Evolutionary conservation across 2,113 vertebrate species (phyloP).

Genomic region (Coptodon bakossiorum): DNA sequence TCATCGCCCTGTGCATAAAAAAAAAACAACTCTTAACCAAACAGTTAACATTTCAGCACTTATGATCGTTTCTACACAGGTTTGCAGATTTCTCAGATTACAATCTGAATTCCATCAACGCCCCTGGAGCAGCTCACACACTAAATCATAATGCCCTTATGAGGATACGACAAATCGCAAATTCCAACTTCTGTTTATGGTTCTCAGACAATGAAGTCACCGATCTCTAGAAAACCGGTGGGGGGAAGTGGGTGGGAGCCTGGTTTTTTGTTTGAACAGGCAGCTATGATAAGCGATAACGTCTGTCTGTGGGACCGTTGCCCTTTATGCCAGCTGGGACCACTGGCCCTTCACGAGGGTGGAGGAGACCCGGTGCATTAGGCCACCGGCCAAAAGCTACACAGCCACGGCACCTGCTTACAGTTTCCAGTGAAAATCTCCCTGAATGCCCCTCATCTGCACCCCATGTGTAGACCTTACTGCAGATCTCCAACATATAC

Average conservation of each 20-base stretch:
- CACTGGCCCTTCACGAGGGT: background rate
- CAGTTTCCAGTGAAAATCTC: constrained; percentile 61
- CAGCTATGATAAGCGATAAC: constrained; percentile 50
- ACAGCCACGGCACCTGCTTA: constrained; percentile 77
- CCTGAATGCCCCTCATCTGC: constrained; percentile 60
- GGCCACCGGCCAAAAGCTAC: constrained; percentile 64
- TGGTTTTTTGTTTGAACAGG: constrained; percentile 75
- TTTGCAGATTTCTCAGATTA: constrained; percentile 39
- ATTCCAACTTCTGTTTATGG: constrained; percentile 68
- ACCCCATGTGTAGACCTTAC: constrained; percentile 50
- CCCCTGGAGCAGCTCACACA: background rate
- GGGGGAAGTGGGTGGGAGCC: constrained; percentile 32
- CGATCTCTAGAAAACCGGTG: constrained; percentile 55
- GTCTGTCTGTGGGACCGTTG: constrained; percentile 12
- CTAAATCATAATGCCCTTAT: constrained; percentile 65
- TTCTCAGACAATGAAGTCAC: constrained; percentile 85
- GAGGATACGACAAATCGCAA: constrained; percentile 65
- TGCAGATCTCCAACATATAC: background rate
- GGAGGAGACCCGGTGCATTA: background rate
- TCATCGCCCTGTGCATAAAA: background rate
- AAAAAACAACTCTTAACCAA: background rate
- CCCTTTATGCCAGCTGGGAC: constrained; percentile 39
- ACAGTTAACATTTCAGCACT: background rate
- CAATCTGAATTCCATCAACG: constrained; percentile 23
- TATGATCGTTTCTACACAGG: constrained; percentile 3